Evolutionary conservation across 2,888 invertebrate species (phyloP), one percentile per base, ranked within the genome.

Genomic region (Agapostemon virescens): DNA sequence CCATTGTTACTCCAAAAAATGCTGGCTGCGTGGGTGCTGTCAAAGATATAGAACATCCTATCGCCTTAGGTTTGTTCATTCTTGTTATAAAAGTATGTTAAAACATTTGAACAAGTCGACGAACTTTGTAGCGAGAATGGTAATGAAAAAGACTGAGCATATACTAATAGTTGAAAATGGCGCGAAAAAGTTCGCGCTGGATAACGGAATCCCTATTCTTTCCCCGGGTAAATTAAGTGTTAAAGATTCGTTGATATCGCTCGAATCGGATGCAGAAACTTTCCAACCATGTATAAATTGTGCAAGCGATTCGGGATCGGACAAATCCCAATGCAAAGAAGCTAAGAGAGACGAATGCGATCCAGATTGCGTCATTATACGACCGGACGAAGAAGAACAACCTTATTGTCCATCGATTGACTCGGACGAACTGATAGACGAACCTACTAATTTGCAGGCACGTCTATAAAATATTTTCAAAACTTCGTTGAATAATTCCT

Each of bases 21-120:
- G 81, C 77, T 20, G 90, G 90, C 20, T 87, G 84, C 20, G 85
- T 90, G 2, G 90, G 89, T 20, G 88, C 86, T 0, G 83, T 88
- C 23, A 84, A 76, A 33, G 80, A 86, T 20, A 83, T 86, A 74
- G 83, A 83, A 68, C 87, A 90, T 75, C 89, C 90, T 17, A 89
- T 90, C 33, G 77, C 77, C 5, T 67, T 89, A 69, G 90, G 86
- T 87, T n/a, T 45, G 40, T 63, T 26, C 42, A 36, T 26, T 26
- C 0, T 26, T 55, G 26, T 17, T 55, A 26, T 6, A 17, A 55
- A 3, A 11, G 11, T 17, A 26, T 6, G 17, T 17, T 15, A 0
- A 55, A 55, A 26, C 26, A 17, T 55, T 26, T 1, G 2, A 17
- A 17, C 1, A 7, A 26, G 17, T 26, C 15, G 2, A 55, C 23